These are phyloP conservation scores for Danaus plexippus DNA, from an alignment of 1,140 invertebrate species.

Conservation along the genomic window DNA sequence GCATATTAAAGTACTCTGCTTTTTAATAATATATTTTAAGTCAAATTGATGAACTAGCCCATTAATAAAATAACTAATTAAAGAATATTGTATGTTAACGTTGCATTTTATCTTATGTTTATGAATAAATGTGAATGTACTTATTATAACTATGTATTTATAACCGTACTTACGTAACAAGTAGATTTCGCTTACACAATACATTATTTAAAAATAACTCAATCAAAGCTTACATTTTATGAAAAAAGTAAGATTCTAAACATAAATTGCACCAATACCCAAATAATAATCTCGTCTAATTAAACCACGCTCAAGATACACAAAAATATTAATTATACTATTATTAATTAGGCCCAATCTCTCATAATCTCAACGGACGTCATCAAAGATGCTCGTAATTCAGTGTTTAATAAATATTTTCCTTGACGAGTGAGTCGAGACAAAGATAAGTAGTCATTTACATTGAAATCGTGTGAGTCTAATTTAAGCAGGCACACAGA, in stretches of 20 bases:
- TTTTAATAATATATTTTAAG: constrained; percentile 9
- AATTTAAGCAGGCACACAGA: not conserved
- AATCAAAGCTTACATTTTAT: too few relatives aligned
- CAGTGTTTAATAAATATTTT: constrained; percentile 62
- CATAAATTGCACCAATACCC: too few relatives aligned
- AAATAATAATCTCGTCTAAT: too few relatives aligned
- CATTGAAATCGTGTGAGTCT: constrained; percentile 23
- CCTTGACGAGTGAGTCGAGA: constrained; percentile 38
- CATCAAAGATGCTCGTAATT: constrained; percentile 39
- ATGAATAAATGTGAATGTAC: too few relatives aligned
- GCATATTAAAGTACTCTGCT: constrained; percentile 16
- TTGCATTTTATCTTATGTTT: too few relatives aligned
- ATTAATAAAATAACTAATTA: constrained; percentile 11
- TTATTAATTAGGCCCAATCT: constrained; percentile 57
- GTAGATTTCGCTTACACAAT: too few relatives aligned
- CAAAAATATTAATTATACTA: constrained; percentile 21
- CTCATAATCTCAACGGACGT: constrained; percentile 44
- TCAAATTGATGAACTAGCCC: not conserved
- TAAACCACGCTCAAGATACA: too few relatives aligned
- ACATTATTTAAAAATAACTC: too few relatives aligned
- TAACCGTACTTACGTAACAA: too few relatives aligned
- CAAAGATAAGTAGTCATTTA: constrained; percentile 34
- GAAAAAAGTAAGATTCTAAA: too few relatives aligned
- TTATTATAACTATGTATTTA: too few relatives aligned
- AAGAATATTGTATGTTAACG: too few relatives aligned